Evolutionary conservation across 2,888 invertebrate species (phyloP), one percentile per base, ranked within the genome.

Genomic region (Sinodicranocentrus sp.): DNA sequence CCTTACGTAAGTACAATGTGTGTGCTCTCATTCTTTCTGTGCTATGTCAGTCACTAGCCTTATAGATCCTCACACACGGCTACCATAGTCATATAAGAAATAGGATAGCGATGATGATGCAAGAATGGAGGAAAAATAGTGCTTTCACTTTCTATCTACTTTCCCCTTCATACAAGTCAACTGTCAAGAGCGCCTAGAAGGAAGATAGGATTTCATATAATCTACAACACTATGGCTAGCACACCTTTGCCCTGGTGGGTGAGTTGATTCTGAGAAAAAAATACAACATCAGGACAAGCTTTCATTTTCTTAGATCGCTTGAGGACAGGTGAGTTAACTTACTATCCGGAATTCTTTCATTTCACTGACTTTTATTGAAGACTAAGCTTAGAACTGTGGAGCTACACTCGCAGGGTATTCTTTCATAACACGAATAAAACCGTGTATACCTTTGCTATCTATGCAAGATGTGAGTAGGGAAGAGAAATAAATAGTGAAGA

Each of bases 271-370:
- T 54, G 15, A 48, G 44, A 52, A 59, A 33, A 71, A 68, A 71
- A 54, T 26, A 25, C 57, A 68, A 71, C 33, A 54, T 26, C 68
- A 70, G 68, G 19, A 78, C 70, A 78, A 78, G 59, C 59, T 78
- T 78, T 78, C 70, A 78, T 78, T 78, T 78, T 44, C 17, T 17
- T 21, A 61, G 23, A 70, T 78, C 19, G 78, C 78, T 78, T 70
- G 59, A 44, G 78, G 78, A 78, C 78, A 78, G 78, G 78, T 78
- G 61, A 78, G 61, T 44, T 68, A 68, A 61, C 70, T 48, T 70
- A 28, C 57, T 59, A 26, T 59, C 26, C 23, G 63, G n/a, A 61
- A 48, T 76, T 77, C 77, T 77, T 77, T 77, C 68, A 76, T 76
- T 76, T 54, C 65, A 43, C 68, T 77, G 44, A 57, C 67, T 68